Evolutionary conservation across 2,797 vertebrate genomes (phyloP).

Genomic region (Aselliscus stoliczkanus): DNA sequence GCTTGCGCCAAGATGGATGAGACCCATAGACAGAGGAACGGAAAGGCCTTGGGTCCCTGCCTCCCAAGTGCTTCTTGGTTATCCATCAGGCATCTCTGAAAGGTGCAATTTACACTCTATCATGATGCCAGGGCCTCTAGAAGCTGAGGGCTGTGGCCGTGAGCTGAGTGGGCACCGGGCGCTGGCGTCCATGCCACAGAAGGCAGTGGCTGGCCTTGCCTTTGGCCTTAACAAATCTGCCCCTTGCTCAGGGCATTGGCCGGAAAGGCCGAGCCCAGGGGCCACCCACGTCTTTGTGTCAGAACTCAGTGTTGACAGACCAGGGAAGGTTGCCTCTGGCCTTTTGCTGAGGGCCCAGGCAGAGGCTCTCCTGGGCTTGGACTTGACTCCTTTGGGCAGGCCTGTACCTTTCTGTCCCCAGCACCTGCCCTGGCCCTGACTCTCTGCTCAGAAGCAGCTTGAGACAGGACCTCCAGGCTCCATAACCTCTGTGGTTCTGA

Average conservation of each 20-base stretch:
- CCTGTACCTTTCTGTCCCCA: background rate
- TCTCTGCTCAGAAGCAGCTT: background rate
- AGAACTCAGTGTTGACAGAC: background rate
- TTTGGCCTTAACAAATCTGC: background rate
- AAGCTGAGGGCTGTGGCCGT: background rate
- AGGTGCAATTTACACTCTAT: slow-evolving; percentile 57
- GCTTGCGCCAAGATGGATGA: slow-evolving; percentile 51
- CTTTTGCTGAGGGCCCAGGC: background rate
- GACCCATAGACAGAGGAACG: background rate
- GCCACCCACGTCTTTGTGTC: background rate
- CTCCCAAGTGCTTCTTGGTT: slow-evolving; percentile 16
- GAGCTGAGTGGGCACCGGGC: background rate
- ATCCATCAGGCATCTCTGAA: slow-evolving; percentile 65
- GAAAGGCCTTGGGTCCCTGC: slow-evolving; percentile 53
- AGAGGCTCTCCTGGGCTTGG: background rate
- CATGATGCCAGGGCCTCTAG: slow-evolving; percentile 4
- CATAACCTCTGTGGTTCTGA: background rate
- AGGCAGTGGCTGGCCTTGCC: background rate
- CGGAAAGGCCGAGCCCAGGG: background rate
- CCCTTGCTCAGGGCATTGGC: background rate
- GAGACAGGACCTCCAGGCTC: background rate
- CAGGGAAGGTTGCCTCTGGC: background rate
- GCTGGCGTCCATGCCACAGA: background rate
- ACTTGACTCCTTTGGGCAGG: background rate
- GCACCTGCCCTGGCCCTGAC: background rate